These are phyloP conservation scores for Neotoxoptera formosana DNA, from an alignment of 1,140 invertebrate species.

Conservation along the genomic window DNA sequence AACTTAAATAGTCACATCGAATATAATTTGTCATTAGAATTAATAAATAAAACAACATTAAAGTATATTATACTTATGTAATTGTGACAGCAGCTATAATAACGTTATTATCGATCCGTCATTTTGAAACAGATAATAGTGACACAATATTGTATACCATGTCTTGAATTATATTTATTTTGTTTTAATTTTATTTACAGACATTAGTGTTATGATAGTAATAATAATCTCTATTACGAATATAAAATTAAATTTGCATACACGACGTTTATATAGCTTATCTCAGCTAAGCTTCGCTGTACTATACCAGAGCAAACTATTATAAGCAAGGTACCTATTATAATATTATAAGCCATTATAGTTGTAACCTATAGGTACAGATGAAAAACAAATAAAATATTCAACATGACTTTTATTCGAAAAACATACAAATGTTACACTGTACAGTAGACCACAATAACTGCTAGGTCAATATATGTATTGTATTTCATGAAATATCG, in stretches of 20 bases:
- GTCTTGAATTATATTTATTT: not conserved
- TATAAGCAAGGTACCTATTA: not conserved
- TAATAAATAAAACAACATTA: not conserved
- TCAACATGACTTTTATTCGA: not conserved
- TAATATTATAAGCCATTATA: not conserved
- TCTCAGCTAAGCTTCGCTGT: not conserved
- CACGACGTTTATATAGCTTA: not conserved
- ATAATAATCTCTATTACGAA: no score
- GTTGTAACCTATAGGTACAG: not conserved
- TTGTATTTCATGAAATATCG: not conserved
- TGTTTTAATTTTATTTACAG: not conserved
- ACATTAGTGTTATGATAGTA: no score
- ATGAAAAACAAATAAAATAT: not conserved
- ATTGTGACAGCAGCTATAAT: not conserved
- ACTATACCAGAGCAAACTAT: not conserved
- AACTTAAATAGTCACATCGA: not conserved
- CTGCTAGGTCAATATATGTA: not conserved
- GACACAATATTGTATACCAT: not conserved
- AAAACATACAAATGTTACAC: not conserved
- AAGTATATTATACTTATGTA: no score
- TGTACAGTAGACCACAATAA: not conserved
- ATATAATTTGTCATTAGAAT: not conserved
- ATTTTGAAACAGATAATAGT: not conserved
- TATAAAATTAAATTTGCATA: no score
- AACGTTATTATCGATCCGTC: not conserved